A percentile compares a stretch with the other conserved stretches of the same genome.
Evolutionary conservation across 1,140 invertebrate species (phyloP).

Genomic region (Bombus confusus): DNA sequence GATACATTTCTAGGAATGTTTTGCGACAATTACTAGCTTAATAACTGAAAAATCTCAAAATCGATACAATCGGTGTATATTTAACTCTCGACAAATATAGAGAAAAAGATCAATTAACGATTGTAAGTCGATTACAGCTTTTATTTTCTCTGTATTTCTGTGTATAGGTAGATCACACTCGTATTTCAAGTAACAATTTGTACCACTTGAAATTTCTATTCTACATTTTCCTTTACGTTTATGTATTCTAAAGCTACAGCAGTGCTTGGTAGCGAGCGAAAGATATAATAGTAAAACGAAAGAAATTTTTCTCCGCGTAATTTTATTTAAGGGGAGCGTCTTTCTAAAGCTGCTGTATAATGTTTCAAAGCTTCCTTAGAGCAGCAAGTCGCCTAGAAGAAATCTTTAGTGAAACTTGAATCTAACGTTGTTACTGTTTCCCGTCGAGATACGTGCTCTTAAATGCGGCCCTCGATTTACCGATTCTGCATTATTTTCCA

Average conservation of each 20-base stretch:
- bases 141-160: neutral
- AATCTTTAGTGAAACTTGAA: neutral
- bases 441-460: neutral
- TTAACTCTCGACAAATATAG: neutral
- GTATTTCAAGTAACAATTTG: neutral
- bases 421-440: constrained; percentile 1
- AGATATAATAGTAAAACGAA: neutral
- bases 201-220: neutral
- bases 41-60: too few species aligned
- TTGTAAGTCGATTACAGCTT: too few species aligned
- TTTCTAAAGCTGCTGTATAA: neutral
- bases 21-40: too few species aligned
- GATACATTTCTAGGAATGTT: too few species aligned
- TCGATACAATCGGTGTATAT: too few species aligned
- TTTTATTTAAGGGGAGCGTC: constrained; percentile 6
- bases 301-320: neutral
- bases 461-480: neutral
- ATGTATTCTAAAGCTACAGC: neutral
- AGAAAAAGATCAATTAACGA: too few species aligned
- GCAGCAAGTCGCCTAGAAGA: neutral
- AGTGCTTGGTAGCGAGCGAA: neutral
- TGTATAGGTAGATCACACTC: neutral
- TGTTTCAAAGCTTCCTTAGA: neutral
- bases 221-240: neutral
- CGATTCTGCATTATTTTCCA: neutral